Base-by-base conservation (phyloP, 2,113 vertebrate species). In the Tinamus guttatus region DNA sequence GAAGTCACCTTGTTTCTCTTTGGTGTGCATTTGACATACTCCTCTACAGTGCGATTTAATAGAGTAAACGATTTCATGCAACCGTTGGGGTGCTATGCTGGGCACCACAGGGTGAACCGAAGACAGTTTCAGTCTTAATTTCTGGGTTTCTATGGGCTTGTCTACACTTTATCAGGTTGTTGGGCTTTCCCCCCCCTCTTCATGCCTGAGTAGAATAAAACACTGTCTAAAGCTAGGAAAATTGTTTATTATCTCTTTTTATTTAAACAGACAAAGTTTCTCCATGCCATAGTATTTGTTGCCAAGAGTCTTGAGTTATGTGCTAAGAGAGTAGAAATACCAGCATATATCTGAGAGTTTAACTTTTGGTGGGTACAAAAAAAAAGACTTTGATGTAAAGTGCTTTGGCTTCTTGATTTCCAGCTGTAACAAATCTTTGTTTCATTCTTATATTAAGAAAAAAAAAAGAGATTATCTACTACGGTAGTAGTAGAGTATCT, bases 401-500 rank as follows among this genome's bases (percentile, higher is more conserved):
- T 73, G 32, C 54, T 43, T 95, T 96, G 86, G 27, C 75, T 96
- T 95, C 92, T 97, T 96, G 64, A 95, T 92, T 96, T 60, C n/a
- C 34, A 94, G 71, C 69, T 88, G 76, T 93, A 96, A 90, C 34
- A 87, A 94, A 94, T 91, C 76, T 81, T 93, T 94, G 11, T 85
- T 95, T 86, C 27, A 47, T 76, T 91, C 25, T 89, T 92, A 76
- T 43, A 58, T 32, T 58, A 58, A 56, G 54, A 82, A 89, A 90
- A 94, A 87, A 96, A 92, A 89, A 94, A 94, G 95, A 95, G 85
- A 94, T 85, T 95, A 79, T 87, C 71, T 86, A 45, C 80, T 92
- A n/a, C n/a, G n/a, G n/a, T n/a, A n/a, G n/a, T n/a, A n/a, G 43
- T 34, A 85, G 13, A 93, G 62, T 85, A 80, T 38, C 32, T 91